phyloP scores from a whole-genome alignment of 1,140 invertebrate species.

The Sinonovacula constricta region DNA sequence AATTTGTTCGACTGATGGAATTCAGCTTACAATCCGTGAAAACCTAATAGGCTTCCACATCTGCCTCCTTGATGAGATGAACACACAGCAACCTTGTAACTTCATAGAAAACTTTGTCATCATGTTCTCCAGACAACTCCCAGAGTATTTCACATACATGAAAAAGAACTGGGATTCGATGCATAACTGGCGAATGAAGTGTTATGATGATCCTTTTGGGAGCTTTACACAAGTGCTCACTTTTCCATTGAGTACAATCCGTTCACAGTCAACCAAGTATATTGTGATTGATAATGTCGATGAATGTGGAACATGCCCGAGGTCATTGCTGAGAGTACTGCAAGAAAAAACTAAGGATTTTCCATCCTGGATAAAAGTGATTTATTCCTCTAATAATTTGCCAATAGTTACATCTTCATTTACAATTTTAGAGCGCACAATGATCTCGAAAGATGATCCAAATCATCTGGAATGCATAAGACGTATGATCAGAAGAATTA shows the following conservation, averaged over 20 bases:
- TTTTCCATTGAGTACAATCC: not conserved
- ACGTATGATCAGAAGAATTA: not conserved
- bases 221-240: not conserved
- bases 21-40: not conserved
- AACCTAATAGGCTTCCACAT: not conserved
- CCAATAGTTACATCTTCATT: not conserved
- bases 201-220: not conserved
- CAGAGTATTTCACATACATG: not conserved
- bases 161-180: not conserved
- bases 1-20: not conserved
- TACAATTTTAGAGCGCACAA: not conserved
- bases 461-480: not conserved
- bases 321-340: not conserved
- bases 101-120: not conserved
- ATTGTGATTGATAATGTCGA: not conserved
- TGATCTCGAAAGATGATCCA: not conserved
- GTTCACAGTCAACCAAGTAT: not conserved
- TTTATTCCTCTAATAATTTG: not conserved
- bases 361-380: not conserved
- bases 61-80: not conserved
- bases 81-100: not conserved
- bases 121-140: not conserved
- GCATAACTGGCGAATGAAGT: not conserved
- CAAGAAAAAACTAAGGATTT: not conserved
- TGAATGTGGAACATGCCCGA: not conserved